Conservation (phyloP, 2,797 vertebrate genomes). For the Spea hammondii region DNA sequence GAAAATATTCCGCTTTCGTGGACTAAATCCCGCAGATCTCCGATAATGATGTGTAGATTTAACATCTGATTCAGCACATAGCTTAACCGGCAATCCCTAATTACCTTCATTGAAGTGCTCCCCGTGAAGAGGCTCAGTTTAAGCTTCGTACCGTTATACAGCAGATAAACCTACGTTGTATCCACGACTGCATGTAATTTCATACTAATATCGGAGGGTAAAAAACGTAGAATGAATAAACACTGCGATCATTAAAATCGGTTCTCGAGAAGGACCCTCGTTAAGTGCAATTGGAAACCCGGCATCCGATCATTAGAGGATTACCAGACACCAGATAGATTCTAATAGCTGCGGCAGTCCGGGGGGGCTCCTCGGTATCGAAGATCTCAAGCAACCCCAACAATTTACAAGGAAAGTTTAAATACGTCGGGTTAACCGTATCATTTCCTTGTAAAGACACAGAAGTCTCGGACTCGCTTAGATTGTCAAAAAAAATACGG, state of each 20-base stretch:
- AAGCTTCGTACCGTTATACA: constrained; percentile 34
- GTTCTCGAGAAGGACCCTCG: constrained; percentile 14
- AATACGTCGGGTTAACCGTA: constrained; percentile 43
- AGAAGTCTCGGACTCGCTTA: too few relatives aligned
- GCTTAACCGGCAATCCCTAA: neutral
- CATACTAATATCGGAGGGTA: constrained; percentile 29
- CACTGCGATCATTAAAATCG: constrained; percentile 29
- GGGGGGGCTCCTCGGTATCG: constrained; percentile 35
- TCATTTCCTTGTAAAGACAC: neutral
- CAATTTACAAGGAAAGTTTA: constrained; percentile 45
- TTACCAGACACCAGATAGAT: constrained; percentile 38
- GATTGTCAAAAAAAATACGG: too few relatives aligned
- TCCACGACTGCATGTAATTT: constrained; percentile 36
- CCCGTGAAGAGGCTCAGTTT: neutral
- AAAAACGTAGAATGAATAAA: constrained; percentile 8
- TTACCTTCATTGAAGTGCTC: neutral
- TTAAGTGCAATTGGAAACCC: constrained; percentile 44
- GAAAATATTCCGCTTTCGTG: neutral
- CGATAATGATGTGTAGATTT: constrained; percentile 1
- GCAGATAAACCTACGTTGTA: constrained; percentile 39
- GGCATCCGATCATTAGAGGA: constrained; percentile 43
- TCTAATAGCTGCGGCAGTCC: constrained; percentile 33
- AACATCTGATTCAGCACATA: neutral
- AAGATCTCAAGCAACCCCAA: constrained; percentile 40
- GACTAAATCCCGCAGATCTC: neutral